Evolutionary conservation across 1,140 invertebrate species (phyloP), one percentile per base, ranked within the genome.

Genomic region (Zaprionus camerounensis): DNA sequence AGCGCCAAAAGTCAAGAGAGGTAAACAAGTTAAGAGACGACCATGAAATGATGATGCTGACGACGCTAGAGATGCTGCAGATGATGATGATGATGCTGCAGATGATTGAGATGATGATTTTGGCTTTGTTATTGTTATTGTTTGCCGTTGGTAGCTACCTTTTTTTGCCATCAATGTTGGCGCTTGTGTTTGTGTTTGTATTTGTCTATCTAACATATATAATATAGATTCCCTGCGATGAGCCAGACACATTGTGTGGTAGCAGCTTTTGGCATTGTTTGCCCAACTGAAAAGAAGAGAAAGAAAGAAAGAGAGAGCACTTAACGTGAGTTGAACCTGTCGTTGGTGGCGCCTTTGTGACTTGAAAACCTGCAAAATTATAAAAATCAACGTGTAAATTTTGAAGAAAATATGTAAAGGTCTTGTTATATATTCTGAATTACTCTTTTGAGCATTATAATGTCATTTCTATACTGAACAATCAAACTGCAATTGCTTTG

Each of bases 1-100:
- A 66, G 57, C 55, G 44, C n/a, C 53, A 84, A 73, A 76, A 86
- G 75, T 86, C 82, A 85, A 85, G 70, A 77, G 61, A 61, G 82
- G 66, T 76, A 78, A 58, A 78, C 79, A 78, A 82, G 77, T 58
- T 78, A 61, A 58, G 67, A 67, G 49, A 62, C 64, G 22, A 5
- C 55, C n/a, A 34, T 11, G 17, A 46, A 6, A 41, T 6, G 13
- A n/a, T n/a, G 46, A 20, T 20, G 44, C 5, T 20, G 17, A 20
- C 2, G 44, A 49, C 5, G 46, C 31, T 34, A 2, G 9, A 34
- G 46, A 49, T 0, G 17, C 9, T 34, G 9, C 0, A 34, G 31
- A 20, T 12, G 46, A 49, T 49, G 46, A 12, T 51, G 46, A 24
- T 24, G 63, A 46, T 55, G 67, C 46, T 72, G 46, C 17, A 24